Conservation (phyloP, 2,797 vertebrate species). For the Dryobates pubescens region DNA sequence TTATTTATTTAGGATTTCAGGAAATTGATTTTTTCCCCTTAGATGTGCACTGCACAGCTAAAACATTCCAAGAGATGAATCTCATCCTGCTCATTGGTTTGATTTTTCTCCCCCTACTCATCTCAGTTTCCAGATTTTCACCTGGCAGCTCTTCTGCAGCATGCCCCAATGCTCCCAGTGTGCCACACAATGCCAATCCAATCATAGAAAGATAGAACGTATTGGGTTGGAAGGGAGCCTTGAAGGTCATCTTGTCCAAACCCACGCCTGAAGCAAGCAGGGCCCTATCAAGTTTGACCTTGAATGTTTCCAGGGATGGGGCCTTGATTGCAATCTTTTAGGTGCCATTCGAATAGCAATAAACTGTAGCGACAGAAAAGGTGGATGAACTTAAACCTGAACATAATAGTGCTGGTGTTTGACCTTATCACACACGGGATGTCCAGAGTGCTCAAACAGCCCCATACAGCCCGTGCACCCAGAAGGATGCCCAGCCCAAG, state of each 20-base stretch:
- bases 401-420: rapidly evolving
- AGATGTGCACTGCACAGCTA: neutral
- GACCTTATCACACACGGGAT: neutral
- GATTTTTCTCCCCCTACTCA: neutral
- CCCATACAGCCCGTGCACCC: neutral
- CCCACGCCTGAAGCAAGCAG: no score
- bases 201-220: no score
- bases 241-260: no score
- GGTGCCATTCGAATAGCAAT: neutral
- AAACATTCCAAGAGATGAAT: conserved; percentile 4
- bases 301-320: no score
- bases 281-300: no score
- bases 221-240: no score
- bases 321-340: neutral
- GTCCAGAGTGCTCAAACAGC: neutral
- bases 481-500: no score
- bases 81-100: neutral
- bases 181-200: rapidly evolving
- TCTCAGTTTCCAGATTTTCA: neutral
- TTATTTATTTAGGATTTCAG: conserved; percentile 49
- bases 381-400: neutral
- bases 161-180: no score
- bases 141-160: neutral
- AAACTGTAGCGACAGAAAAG: neutral
- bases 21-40: conserved; percentile 65